Base-by-base conservation (phyloP, 2,797 vertebrate genomes). In the Ctenosaura bakeri region DNA sequence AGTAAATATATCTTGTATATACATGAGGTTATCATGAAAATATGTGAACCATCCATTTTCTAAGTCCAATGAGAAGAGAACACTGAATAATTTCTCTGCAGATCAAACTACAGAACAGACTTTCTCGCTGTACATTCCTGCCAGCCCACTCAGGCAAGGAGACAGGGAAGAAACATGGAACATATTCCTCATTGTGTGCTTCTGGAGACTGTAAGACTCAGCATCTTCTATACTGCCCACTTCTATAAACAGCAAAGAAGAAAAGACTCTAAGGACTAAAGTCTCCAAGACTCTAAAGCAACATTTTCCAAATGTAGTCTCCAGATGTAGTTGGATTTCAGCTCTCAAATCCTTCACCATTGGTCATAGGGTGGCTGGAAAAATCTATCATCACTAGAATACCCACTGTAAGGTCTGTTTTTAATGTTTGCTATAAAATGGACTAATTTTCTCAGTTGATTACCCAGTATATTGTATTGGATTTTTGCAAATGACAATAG, bases 101-200 rank as follows among this genome's bases (percentile, higher is more conserved):
- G 69, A 54, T 12, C 20, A 90, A 69, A 87, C 1, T 0, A 91
- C 77, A 93, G 91, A 35, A 86, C 83, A 89, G 83, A 85, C 29
- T 14, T 87, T 87, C 86, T 85, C 59, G 22, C 52, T 6, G 0
- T 20, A 13, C 92, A 94, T 96, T 95, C 94, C 90, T 93, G 1
- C 22, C 16, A 29, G 88, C 95, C 94, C 89, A 94, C 95, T 94
- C 92, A 0, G 6, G 46, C 46, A 88, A 50, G 12, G 86, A 87
- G 79, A 46, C 52, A 90, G 69, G 83, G 95, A 95, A 94, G 91
- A 90, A 0, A 2, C 46, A 35, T 3, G 81, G 87, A 93, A 85
- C 86, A 87, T 89, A 94, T 95, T 95, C 93, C 77, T 95, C 2
- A 87, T 16, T 73, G 80, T 22, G 4, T 38, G 9, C 32, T 69